Percentiles rank a stretch among this genome's conserved stretches.
phyloP scores from a whole-genome alignment of 2,797 vertebrate species.

The Astyanax mexicanus region DNA sequence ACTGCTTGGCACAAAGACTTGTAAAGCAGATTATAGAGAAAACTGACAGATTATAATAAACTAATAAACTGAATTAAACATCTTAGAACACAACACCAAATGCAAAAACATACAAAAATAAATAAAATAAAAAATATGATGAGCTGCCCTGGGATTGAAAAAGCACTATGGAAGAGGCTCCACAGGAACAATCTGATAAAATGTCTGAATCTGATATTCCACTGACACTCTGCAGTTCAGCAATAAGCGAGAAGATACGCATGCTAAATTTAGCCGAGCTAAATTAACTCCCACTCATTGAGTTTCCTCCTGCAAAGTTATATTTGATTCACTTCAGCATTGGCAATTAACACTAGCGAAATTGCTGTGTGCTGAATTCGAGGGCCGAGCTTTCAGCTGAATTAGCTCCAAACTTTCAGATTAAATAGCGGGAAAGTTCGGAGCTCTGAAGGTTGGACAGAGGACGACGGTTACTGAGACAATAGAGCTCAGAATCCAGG shows the following conservation, averaged over 20 bases:
- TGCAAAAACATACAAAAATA: background rate
- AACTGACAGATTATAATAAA: background rate
- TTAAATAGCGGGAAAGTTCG: background rate
- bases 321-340: conserved; percentile 4
- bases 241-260: background rate
- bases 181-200: conserved; percentile 4
- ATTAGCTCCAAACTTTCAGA: background rate
- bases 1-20: no score
- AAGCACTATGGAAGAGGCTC: background rate
- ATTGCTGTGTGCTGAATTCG: background rate
- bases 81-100: no score
- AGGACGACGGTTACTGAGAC: background rate
- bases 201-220: background rate
- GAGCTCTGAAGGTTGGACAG: background rate
- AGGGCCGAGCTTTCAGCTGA: background rate
- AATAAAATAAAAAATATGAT: no score
- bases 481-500: background rate
- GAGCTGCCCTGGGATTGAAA: background rate
- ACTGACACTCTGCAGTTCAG: background rate
- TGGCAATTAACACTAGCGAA: conserved; percentile 6
- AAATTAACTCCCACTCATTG: conserved; percentile 1
- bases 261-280: background rate
- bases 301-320: background rate
- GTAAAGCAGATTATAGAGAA: no score
- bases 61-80: background rate